Percentiles rank a stretch among this genome's conserved stretches.
These are phyloP conservation scores for Drosophila sproati DNA, from an alignment of 1,140 invertebrate genomes.

Conservation along the genomic window DNA sequence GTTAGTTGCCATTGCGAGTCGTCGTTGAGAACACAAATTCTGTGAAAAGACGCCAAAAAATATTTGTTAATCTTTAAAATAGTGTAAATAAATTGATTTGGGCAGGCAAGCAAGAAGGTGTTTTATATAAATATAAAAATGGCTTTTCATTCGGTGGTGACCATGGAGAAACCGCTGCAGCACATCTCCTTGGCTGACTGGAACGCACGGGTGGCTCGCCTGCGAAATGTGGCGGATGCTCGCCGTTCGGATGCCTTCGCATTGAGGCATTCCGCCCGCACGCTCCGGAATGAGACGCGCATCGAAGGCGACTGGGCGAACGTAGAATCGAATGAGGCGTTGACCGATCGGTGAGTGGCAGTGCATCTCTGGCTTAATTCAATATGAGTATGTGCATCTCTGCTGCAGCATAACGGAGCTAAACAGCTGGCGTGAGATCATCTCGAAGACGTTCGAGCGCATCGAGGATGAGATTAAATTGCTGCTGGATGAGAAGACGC, in stretches of 20 bases:
- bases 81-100: background rate
- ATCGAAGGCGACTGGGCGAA: conserved; percentile 94
- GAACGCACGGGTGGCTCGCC: conserved; percentile 88
- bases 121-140: conserved; percentile 19
- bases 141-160: conserved; percentile 86
- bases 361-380: no score
- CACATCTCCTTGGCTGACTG: conserved; percentile 90
- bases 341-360: conserved; percentile 86
- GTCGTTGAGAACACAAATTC: conserved; percentile 20
- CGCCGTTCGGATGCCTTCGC: conserved; percentile 88
- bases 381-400: background rate
- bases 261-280: conserved; percentile 89
- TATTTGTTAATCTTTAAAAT: background rate
- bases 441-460: conserved; percentile 88
- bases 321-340: conserved; percentile 91
- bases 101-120: background rate
- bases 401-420: conserved; percentile 87
- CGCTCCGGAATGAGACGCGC: conserved; percentile 91
- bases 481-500: conserved; percentile 90
- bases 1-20: conserved; percentile 27
- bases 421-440: conserved; percentile 90
- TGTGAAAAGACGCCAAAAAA: conserved; percentile 7
- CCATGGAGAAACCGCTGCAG: conserved; percentile 88
- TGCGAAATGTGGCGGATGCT: conserved; percentile 88
- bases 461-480: conserved; percentile 89